These are phyloP conservation scores for Schizopygopsis malacanthus DNA, from an alignment of 2,797 vertebrate species.

Conservation along the genomic window DNA sequence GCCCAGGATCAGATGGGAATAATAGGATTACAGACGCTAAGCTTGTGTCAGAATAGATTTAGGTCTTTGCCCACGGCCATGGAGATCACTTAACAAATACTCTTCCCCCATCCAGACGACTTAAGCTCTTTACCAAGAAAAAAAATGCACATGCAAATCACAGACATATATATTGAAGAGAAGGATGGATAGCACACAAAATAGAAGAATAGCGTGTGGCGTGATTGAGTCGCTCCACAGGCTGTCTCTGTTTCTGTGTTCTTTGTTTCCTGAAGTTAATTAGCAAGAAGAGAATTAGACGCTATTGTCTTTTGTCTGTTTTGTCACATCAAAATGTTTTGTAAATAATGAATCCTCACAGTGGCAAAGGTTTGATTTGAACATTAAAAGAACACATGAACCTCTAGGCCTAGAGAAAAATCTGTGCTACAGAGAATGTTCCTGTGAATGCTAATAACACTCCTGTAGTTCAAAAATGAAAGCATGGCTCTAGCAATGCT, in stretches of 20 bases:
- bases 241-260: conserved; percentile 1
- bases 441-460: not conserved
- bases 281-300: conserved; percentile 17
- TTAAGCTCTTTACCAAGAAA: conserved; percentile 69
- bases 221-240: conserved; percentile 12
- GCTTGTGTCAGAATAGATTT: conserved; percentile 77
- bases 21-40: conserved; percentile 80
- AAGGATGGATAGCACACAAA: not conserved
- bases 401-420: not conserved
- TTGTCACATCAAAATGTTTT: not conserved
- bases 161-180: conserved; percentile 36
- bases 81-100: conserved; percentile 74
- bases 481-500: not conserved
- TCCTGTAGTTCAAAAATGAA: not conserved
- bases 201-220: conserved; percentile 10
- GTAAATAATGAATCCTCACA: conserved; percentile 4
- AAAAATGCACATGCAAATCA: conserved; percentile 50
- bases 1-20: conserved; percentile 74
- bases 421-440: too few species aligned
- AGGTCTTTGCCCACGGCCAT: conserved; percentile 69
- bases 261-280: conserved; percentile 54
- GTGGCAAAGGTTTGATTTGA: not conserved
- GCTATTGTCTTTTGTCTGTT: conserved; percentile 23
- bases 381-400: not conserved
- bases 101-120: conserved; percentile 66